phyloP scores from a whole-genome alignment of 2,888 invertebrate genomes.

The Cheilosia impressa region DNA sequence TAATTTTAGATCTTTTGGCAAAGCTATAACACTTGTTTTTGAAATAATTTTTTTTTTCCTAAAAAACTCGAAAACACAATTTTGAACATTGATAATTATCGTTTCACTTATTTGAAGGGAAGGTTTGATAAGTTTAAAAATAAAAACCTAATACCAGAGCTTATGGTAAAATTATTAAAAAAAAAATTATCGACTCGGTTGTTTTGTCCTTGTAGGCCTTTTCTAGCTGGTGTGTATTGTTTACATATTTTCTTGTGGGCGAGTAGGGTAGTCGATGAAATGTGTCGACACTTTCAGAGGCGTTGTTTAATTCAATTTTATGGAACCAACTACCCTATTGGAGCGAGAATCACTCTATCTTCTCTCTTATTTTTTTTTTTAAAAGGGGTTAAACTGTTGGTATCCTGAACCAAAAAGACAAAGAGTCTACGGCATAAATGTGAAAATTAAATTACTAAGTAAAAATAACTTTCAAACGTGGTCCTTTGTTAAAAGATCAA shows the following conservation, averaged over 20 bases:
- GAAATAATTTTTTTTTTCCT: not conserved
- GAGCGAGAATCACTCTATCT: too few species aligned
- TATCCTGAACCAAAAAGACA: too few species aligned
- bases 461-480: too few species aligned
- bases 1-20: slow-evolving; percentile 66
- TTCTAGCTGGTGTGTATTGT: not conserved
- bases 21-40: slow-evolving; percentile 46
- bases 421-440: too few species aligned
- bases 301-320: not conserved
- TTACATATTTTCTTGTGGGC: not conserved
- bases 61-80: slow-evolving; percentile 1
- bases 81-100: not conserved
- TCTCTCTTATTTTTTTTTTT: too few species aligned
- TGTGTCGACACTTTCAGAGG: not conserved
- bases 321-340: not conserved
- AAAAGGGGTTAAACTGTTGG: too few species aligned
- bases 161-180: not conserved
- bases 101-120: slow-evolving; percentile 15
- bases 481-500: too few species aligned
- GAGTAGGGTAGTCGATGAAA: not conserved
- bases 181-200: not conserved
- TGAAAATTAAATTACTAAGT: too few species aligned
- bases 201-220: not conserved
- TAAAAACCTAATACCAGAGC: not conserved
- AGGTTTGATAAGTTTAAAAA: slow-evolving; percentile 19